A percentile compares a stretch with the other conserved stretches of the same genome.
phyloP scores from a whole-genome alignment of 2,888 invertebrate genomes.

The Scelioninae gen. 1 region DNA sequence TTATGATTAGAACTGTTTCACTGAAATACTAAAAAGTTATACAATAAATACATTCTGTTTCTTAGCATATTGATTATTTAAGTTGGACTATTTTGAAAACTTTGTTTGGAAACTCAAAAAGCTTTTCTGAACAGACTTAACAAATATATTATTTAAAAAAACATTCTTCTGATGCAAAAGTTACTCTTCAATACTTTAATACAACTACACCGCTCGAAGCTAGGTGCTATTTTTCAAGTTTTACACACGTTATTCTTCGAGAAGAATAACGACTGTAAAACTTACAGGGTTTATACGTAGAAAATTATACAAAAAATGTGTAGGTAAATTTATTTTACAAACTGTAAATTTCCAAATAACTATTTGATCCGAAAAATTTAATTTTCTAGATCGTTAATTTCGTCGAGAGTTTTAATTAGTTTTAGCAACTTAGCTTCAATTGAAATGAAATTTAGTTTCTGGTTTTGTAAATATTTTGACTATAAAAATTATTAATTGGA shows the following conservation, averaged over 20 bases:
- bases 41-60: not conserved
- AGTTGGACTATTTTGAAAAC: conserved; percentile 1
- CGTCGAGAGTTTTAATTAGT: too few species aligned
- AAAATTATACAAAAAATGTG: too few species aligned
- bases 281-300: not conserved
- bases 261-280: not conserved
- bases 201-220: not conserved
- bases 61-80: conserved; percentile 1
- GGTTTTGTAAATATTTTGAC: too few species aligned
- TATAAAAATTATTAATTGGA: too few species aligned
- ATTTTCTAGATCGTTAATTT: too few species aligned
- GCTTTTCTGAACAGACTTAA: not conserved
- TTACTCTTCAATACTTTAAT: conserved; percentile 24
- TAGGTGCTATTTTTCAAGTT: conserved; percentile 5
- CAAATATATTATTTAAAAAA: conserved; percentile 18
- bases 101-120: conserved; percentile 9
- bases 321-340: too few species aligned
- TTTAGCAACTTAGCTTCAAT: too few species aligned
- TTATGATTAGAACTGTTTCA: not conserved
- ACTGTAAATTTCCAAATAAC: too few species aligned
- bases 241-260: too few species aligned
- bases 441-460: too few species aligned
- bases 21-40: not conserved
- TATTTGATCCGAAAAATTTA: too few species aligned
- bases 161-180: conserved; percentile 5